Base-by-base conservation (phyloP, 2,797 vertebrate species). In the Sebastiscus albofasciatus region DNA sequence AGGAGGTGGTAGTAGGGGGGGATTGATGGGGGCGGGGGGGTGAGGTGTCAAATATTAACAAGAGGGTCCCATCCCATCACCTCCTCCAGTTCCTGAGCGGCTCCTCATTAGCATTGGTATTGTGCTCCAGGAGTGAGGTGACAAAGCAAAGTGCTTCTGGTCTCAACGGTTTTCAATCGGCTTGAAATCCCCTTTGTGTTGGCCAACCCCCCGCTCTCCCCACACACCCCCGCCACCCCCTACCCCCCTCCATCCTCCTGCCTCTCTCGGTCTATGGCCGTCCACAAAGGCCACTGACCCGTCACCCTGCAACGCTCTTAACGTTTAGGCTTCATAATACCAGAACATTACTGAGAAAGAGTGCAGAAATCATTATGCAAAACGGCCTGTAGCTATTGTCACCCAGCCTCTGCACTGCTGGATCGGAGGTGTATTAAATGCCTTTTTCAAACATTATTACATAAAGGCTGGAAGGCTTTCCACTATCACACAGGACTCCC, bases 91-190 rank as follows among this genome's bases (percentile, higher is more conserved):
- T 92, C 83, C 71, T 81, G 80, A 89, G 87, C 80, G 36, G 89
- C 88, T 92, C 72, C 75, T 88, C 91, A 95, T 96, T 96, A 94
- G 91, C 95, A 96, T 96, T 90, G 42, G 73, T 66, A 94, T 95
- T 95, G 94, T 94, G 86, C 84, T 67, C 72, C 71, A 69, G 86
- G 72, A 92, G 81, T 81, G 92, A 92, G 88, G 88, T 90, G 94
- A 94, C 93, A 96, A 95, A 94, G 93, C 90, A 90, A 80, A 93
- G 91, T 85, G 90, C 91, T 94, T 95, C 91, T 90, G 88, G 80
- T 93, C 91, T 91, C 91, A 95, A 92, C 90, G 87, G 89, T 84
- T 88, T 89, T 94, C 75, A 95, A 93, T 92, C 72, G 70, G 87
- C 89, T 92, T 85, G 78, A 95, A 93, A 94, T 93, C 88, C 90